Evolutionary conservation across 2,888 invertebrate genomes (phyloP).

Genomic region (Oeneis ivallda): DNA sequence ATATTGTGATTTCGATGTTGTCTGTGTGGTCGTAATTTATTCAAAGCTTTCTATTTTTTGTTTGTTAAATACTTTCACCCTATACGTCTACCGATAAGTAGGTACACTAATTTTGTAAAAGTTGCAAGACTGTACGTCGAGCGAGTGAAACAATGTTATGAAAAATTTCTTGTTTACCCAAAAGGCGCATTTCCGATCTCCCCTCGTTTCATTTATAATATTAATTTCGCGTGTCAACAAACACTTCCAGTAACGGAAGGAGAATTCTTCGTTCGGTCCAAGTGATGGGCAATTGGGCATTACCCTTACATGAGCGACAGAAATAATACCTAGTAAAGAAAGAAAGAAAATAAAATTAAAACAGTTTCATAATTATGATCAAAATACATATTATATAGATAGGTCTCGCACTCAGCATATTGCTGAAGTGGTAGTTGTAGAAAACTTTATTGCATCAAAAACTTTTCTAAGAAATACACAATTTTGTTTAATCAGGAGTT

Average conservation of each 20-base stretch:
- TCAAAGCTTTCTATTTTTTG: neutral
- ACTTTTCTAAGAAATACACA: no score
- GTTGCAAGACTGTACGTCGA: neutral
- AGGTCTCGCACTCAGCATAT: no score
- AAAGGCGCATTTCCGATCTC: conserved; percentile 44
- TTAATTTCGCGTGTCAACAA: conserved; percentile 73
- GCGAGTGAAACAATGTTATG: conserved; percentile 31
- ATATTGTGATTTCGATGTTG: no score
- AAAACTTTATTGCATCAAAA: no score
- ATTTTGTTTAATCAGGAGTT: no score
- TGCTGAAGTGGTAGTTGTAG: no score
- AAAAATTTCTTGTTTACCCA: conserved; percentile 41
- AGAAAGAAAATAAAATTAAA: no score
- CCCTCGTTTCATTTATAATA: conserved; percentile 65
- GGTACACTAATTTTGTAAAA: neutral
- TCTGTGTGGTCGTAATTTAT: neutral
- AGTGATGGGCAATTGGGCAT: conserved; percentile 33
- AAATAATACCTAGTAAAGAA: no score
- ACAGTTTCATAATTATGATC: no score
- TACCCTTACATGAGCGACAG: no score
- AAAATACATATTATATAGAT: no score
- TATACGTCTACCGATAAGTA: neutral
- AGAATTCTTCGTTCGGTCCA: conserved; percentile 46
- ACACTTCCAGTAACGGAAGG: conserved; percentile 62
- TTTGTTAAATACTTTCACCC: neutral